Base-by-base conservation (phyloP, 92 coral and sea anemone genomes). In the Ricordea florida region DNA sequence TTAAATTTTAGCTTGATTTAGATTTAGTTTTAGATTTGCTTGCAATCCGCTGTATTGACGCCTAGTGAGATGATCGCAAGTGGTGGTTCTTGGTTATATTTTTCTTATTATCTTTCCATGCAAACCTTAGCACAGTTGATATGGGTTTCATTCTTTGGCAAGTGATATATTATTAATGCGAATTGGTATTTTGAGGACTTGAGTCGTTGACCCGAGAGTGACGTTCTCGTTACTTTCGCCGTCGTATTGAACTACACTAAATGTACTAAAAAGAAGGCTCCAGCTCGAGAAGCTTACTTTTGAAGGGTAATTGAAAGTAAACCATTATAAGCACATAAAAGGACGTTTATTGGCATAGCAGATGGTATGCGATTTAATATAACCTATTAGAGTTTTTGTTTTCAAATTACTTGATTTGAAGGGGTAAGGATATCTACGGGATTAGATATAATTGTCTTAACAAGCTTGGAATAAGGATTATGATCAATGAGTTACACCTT, bases 61-160 rank as follows among this genome's bases (percentile, higher is more conserved):
- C 26, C 55, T 18, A 47, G 55, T 47, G 55, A 47, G 13, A 47
- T 47, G 55, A 47, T 47, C 31, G 26, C 55, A 47, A 47, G 55
- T 28, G 13, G 55, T 47, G 55, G 55, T 47, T 47, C 55, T 47
- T 47, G 55, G 55, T 3, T 18, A 15, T 47, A 47, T 47, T 47
- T 47, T 47, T n/a, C n/a, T n/a, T 47, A 47, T 47, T 47, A 7
- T 4, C 26, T 15, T 47, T 47, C 55, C 55, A n/a, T n/a, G n/a
- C n/a, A 47, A 47, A 47, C 55, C 23, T 47, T 15, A 15, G 25
- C 55, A 47, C 55, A 47, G 55, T 47, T 47, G 55, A 47, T 9
- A 47, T 28, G 55, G 55, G 55, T 47, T 47, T 47, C 55, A 47
- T 47, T 43, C 49, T 43, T 43, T 43, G 49, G 49, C 16, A 43